Conservation (phyloP, 2,797 vertebrate species). For the Lacerta bilineata region DNA sequence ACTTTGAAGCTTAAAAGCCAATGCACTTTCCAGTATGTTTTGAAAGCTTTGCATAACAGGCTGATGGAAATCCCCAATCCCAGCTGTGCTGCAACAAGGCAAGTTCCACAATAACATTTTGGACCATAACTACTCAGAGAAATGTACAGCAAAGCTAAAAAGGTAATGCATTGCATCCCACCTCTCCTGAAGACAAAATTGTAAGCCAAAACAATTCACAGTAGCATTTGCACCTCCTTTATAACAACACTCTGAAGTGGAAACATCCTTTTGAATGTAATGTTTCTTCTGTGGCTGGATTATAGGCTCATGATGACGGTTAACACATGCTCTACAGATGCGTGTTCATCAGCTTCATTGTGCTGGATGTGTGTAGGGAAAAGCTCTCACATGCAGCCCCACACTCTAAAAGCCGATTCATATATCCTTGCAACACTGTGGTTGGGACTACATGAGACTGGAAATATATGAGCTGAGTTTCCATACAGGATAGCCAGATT, state of each 20-base stretch:
- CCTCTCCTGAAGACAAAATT: background rate
- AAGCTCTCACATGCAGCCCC: background rate
- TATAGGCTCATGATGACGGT: too few relatives aligned
- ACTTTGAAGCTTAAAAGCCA: conserved; percentile 8
- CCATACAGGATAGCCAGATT: background rate
- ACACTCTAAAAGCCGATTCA: background rate
- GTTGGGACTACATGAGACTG: background rate
- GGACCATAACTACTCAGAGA: conserved; percentile 25
- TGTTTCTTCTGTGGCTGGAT: too few relatives aligned
- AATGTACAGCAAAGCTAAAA: conserved; percentile 19
- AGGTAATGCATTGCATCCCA: background rate
- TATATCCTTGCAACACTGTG: background rate
- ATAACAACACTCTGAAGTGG: background rate
- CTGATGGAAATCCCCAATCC: conserved; percentile 67
- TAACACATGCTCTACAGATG: background rate
- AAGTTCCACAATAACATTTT: background rate
- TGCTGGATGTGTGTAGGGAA: background rate
- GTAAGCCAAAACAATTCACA: background rate
- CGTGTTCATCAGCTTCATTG: background rate
- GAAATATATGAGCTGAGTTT: background rate
- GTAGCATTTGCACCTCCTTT: background rate
- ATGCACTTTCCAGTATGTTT: conserved; percentile 20
- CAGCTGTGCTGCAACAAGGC: conserved; percentile 63
- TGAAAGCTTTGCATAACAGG: conserved; percentile 42
- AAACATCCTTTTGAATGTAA: background rate